phyloP scores from a whole-genome alignment of 2,888 invertebrate species.

The Lasioglossum calceatum region DNA sequence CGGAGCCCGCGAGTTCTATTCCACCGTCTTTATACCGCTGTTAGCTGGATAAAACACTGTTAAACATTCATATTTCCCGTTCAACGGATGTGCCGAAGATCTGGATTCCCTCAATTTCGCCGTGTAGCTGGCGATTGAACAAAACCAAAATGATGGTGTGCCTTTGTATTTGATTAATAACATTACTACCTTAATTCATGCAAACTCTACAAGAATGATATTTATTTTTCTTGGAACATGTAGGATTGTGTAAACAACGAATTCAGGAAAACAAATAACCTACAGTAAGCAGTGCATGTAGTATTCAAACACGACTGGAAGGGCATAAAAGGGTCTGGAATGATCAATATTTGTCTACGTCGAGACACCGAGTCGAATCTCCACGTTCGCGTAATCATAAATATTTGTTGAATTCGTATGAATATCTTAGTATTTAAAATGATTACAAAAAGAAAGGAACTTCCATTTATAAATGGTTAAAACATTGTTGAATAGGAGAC shows the following conservation, averaged over 20 bases:
- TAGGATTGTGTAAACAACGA: neutral
- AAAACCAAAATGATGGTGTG: neutral
- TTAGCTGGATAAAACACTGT: neutral
- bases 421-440: neutral
- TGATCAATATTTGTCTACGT: conserved; percentile 5
- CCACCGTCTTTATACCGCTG: neutral
- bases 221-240: neutral
- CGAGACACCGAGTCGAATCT: neutral
- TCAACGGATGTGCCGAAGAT: neutral
- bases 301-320: neutral
- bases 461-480: too few relatives aligned
- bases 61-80: neutral
- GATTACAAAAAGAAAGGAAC: neutral
- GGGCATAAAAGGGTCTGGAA: neutral
- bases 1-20: neutral
- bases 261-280: conserved; percentile 1
- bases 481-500: too few relatives aligned
- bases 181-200: neutral
- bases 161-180: neutral
- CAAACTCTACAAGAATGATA: neutral
- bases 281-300: neutral
- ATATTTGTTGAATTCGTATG: neutral
- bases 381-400: neutral
- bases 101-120: neutral
- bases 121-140: neutral